Percentiles rank a stretch among this genome's conserved stretches.
These are phyloP conservation scores for Esox niger DNA, from an alignment of 2,113 vertebrate genomes.

Conservation along the genomic window DNA sequence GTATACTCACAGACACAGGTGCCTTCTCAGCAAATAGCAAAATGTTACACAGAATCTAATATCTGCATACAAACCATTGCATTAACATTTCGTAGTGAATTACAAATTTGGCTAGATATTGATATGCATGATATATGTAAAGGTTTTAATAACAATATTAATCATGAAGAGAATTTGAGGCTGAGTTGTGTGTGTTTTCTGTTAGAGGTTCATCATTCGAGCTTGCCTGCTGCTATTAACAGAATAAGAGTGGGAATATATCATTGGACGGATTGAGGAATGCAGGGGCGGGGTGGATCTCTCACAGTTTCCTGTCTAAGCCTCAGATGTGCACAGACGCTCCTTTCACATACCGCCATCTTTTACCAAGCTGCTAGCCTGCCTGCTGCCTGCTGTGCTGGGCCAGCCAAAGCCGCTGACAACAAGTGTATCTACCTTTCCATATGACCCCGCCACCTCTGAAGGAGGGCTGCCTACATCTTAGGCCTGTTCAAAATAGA, in stretches of 20 bases:
- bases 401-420: slow-evolving; percentile 42
- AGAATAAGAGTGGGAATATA: slow-evolving; percentile 53
- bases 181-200: neutral
- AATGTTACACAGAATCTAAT: slow-evolving; percentile 23
- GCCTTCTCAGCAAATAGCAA: slow-evolving; percentile 59
- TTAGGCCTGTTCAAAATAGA: slow-evolving; percentile 38
- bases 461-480: slow-evolving; percentile 39
- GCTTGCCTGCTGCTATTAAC: slow-evolving; percentile 45
- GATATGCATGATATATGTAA: no score
- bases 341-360: slow-evolving; percentile 55
- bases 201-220: slow-evolving; percentile 21
- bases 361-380: slow-evolving; percentile 64
- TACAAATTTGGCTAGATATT: no score
- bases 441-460: slow-evolving; percentile 40
- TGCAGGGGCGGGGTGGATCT: slow-evolving; percentile 39
- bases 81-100: no score
- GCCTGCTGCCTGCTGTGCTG: slow-evolving; percentile 53
- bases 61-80: slow-evolving; percentile 6
- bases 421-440: slow-evolving; percentile 66
- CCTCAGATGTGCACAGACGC: slow-evolving; percentile 59
- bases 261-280: slow-evolving; percentile 34
- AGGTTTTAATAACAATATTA: neutral
- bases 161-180: neutral
- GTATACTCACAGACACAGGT: slow-evolving; percentile 38
- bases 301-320: slow-evolving; percentile 65